Evolutionary conservation across 1,140 invertebrate genomes (phyloP), one percentile per base, ranked within the genome.

Genomic region (Pseudomyrmex flavicornis): DNA sequence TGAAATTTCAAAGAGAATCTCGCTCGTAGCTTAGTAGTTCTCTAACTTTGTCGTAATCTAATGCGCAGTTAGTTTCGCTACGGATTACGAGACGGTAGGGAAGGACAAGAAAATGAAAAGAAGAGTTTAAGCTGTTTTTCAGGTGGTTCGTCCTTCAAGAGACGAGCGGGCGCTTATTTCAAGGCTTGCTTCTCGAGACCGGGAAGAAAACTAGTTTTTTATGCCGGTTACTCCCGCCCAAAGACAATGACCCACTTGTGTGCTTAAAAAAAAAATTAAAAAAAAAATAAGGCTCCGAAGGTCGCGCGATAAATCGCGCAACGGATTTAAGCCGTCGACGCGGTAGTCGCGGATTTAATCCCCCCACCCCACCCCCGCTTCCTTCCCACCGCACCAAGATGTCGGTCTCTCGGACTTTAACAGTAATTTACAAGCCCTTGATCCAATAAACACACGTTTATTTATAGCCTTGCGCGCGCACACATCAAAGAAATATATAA

Each of bases 211-310:
- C 59, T 75, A 62, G 48, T 63, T 82, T 82, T 35, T 69, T 35
- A 22, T 17, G 17, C 69, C 26, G 22, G 1, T 61, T 13, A 44
- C 5, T 2, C 2, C 2, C 15, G 70, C 17, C 13, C 17, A 46
- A 62, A 74, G 70, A 75, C 79, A 82, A 82, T 82, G 79, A 82
- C 79, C 79, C 48, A 82, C 79, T 82, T 82, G 79, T 13, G 59
- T 26, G 70, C 61, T 82, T 82, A 56, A 82, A 82, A 26, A 26
- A 75, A 82, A 75, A 82, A n/a, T n/a, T n/a, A 82, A 26, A 13
- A 48, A 82, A 82, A 26, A 26, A 82, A 82, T 65, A 82, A 82
- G 48, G 17, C 48, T 13, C 26, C 26, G 59, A 75, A 82, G 79
- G 70, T 54, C 35, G 20, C 0, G 59, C 48, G 70, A 75, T 75